Conservation (phyloP, 2,888 invertebrate genomes). For the Archips xylosteana region DNA sequence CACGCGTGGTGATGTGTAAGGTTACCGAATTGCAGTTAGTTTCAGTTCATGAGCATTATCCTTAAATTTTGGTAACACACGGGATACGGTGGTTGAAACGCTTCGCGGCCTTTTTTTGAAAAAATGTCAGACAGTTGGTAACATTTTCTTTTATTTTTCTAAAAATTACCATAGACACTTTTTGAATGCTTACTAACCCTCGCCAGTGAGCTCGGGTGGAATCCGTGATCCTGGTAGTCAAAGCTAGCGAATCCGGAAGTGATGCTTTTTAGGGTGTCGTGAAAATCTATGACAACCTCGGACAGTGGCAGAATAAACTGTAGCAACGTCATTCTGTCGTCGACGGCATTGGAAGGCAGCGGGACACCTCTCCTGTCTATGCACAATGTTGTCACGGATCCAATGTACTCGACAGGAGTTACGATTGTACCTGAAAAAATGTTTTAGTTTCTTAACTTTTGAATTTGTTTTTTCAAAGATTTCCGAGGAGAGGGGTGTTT, state of each 20-base stretch:
- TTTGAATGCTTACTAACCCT: slow-evolving; percentile 86
- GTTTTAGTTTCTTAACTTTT: background rate
- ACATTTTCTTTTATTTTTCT: background rate
- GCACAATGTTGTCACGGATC: slow-evolving; percentile 89
- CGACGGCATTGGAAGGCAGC: slow-evolving; percentile 90
- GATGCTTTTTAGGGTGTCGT: slow-evolving; percentile 94
- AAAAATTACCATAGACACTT: background rate
- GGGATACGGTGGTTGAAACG: too few species aligned
- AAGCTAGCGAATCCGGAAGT: slow-evolving; percentile 98
- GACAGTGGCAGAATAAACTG: slow-evolving; percentile 94
- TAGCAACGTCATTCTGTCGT: slow-evolving; percentile 92
- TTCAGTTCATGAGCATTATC: too few species aligned
- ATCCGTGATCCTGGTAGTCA: slow-evolving; percentile 96
- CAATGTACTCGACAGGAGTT: slow-evolving; percentile 91
- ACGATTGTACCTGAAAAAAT: slow-evolving; percentile 91
- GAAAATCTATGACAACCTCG: slow-evolving; percentile 98
- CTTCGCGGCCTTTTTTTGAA: too few species aligned
- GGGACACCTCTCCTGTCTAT: slow-evolving; percentile 89
- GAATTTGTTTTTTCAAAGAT: too few species aligned
- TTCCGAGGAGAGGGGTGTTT: too few species aligned
- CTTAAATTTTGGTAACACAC: too few species aligned
- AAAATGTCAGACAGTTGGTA: too few species aligned
- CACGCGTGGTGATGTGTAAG: too few species aligned
- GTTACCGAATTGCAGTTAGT: too few species aligned
- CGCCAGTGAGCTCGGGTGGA: slow-evolving; percentile 90